Percentiles rank a stretch among this genome's conserved stretches.
phyloP scores from a whole-genome alignment of 1,140 invertebrate species.

The Nylanderia fulva region DNA sequence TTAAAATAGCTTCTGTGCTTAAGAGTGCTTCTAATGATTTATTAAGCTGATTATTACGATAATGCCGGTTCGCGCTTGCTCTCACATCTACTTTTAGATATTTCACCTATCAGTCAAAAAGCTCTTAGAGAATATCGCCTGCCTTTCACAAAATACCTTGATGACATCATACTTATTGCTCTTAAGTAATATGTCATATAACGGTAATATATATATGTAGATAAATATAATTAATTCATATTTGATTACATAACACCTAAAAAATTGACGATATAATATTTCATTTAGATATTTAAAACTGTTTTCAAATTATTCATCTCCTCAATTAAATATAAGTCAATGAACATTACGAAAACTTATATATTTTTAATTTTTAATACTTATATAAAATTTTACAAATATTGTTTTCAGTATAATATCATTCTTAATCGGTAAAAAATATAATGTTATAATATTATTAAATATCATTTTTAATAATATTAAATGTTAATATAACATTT shows the following conservation, averaged over 20 bases:
- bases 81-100: not conserved
- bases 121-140: not conserved
- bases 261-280: not conserved
- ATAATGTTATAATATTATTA: no score
- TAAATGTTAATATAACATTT: not conserved
- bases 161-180: not conserved
- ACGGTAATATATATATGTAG: not conserved
- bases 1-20: not conserved
- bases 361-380: no score
- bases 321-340: no score
- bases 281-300: not conserved
- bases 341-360: no score
- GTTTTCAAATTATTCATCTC: not conserved
- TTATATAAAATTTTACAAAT: not conserved
- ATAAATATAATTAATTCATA: not conserved
- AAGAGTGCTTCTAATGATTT: not conserved
- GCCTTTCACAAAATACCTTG: not conserved
- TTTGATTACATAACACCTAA: not conserved
- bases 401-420: no score
- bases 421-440: no score
- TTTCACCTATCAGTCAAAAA: not conserved
- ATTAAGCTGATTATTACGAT: slow-evolving; percentile 18
- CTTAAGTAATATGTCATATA: not conserved
- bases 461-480: no score
- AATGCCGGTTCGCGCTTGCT: not conserved